A percentile compares a stretch with the other conserved stretches of the same genome.
phyloP scores from a whole-genome alignment of 2,797 vertebrate species.

The Jordanella pulchra region DNA sequence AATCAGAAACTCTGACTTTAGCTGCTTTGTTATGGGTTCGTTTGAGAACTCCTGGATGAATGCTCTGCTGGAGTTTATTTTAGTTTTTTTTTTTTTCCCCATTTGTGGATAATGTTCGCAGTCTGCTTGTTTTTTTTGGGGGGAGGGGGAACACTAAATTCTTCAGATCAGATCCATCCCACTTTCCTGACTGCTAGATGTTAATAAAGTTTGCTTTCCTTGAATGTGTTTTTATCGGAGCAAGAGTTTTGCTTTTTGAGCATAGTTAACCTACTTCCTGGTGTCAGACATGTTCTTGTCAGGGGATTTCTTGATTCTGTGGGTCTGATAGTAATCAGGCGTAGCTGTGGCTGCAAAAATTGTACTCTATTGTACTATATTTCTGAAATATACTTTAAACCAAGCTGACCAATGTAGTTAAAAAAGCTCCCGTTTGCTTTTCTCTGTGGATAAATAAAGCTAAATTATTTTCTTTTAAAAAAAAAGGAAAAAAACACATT shows the following conservation, averaged over 20 bases:
- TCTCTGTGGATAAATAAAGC: background rate
- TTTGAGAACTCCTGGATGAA: too few species aligned
- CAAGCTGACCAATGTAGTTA: background rate
- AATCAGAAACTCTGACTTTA: too few species aligned
- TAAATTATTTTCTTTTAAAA: background rate
- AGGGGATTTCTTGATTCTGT: background rate
- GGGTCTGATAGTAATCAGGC: background rate
- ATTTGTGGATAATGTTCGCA: too few species aligned
- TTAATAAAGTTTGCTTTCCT: too few species aligned
- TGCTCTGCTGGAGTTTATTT: too few species aligned
- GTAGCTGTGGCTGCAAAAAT: background rate
- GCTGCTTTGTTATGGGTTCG: too few species aligned
- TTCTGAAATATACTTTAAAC: background rate
- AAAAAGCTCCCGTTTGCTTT: background rate
- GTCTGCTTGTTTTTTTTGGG: background rate
- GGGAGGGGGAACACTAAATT: too few species aligned
- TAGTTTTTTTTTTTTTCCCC: too few species aligned
- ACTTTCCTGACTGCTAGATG: too few species aligned
- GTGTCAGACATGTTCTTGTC: background rate
- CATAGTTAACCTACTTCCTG: background rate
- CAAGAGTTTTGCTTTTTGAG: background rate
- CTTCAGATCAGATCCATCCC: too few species aligned
- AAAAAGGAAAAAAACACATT: background rate
- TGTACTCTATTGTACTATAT: background rate
- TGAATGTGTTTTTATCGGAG: background rate